Base-by-base conservation (phyloP, 35 echinoderm and acorn worm genomes). In the Patiria miniata region DNA sequence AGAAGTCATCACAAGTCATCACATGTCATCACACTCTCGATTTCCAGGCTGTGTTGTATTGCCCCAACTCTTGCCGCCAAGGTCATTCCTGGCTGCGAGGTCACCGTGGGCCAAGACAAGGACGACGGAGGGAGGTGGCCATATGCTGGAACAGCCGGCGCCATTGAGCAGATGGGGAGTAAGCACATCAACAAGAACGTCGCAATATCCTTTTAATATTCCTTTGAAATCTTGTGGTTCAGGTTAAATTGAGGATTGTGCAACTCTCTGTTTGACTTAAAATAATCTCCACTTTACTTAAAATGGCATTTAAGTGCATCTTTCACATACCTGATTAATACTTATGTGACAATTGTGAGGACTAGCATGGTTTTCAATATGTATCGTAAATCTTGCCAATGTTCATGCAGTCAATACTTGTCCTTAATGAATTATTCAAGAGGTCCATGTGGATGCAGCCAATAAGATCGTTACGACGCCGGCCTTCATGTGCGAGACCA, bases 401-500 rank as follows among this genome's bases (percentile, higher is more conserved):
- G n/a, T n/a, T n/a, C n/a, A n/a, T n/a, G n/a, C n/a, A n/a, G n/a
- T n/a, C n/a, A n/a, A n/a, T n/a, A n/a, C n/a, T n/a, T n/a, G 29
- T 84, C 87, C 87, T 89, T 89, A 60, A 88, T 47, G 33, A 47
- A 37, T 51, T 79, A n/a, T 19, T 47, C 37, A 96, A 85, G 95
- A 97, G 56, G 78, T 79, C 59, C 92, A 94, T 91, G 89, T 94
- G 4, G 95, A 97, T 84, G 77, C 93, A 55, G 77, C 55, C 33
- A 97, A 97, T 52, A 89, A 80, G 52, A 91, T 97, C 9, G 95
- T 97, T 19, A 97, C 95, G 5, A 90, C 91, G 1, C 95, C 95
- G 29, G 95, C 95, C 21, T 97, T 86, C 42, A 97, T 97, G 95
- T 97, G 91, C 81, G 86, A 97, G 36, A 94, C 95, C 1, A 78